Percentiles rank a stretch among this genome's conserved stretches.
These are phyloP conservation scores for Tipula unca DNA, from an alignment of 2,888 invertebrate species.

Conservation along the genomic window DNA sequence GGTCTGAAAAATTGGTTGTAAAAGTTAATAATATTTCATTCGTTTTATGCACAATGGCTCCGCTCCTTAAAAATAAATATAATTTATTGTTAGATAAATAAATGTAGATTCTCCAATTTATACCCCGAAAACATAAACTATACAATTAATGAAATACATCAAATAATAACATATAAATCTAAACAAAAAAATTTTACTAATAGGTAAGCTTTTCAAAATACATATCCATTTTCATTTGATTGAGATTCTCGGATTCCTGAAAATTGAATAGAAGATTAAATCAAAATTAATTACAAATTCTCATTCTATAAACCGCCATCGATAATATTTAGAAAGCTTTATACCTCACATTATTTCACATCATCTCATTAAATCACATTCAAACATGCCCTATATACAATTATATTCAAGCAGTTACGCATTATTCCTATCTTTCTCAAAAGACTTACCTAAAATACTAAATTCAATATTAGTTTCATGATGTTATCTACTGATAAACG, in stretches of 20 bases:
- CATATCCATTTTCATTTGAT: background rate
- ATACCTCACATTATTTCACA: background rate
- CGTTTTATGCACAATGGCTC: background rate
- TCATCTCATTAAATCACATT: no score
- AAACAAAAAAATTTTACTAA: background rate
- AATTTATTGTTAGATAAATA: background rate
- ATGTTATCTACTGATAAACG: no score
- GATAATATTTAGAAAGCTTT: background rate
- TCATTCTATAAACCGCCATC: background rate
- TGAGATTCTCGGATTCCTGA: background rate
- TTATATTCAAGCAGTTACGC: no score
- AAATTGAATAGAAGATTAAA: background rate
- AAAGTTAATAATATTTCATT: no score
- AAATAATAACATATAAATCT: background rate
- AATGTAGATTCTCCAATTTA: background rate
- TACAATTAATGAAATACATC: background rate
- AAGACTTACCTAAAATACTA: no score
- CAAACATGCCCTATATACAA: no score
- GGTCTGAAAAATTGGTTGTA: no score
- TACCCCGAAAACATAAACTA: background rate
- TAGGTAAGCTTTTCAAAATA: background rate
- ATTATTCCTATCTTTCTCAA: no score
- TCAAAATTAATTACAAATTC: background rate
- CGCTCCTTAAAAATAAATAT: background rate
- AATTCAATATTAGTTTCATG: no score